Percentiles rank a stretch among this genome's conserved stretches.
phyloP scores from a whole-genome alignment of 2,113 vertebrate genomes.

The Triplophysa siluroides region DNA sequence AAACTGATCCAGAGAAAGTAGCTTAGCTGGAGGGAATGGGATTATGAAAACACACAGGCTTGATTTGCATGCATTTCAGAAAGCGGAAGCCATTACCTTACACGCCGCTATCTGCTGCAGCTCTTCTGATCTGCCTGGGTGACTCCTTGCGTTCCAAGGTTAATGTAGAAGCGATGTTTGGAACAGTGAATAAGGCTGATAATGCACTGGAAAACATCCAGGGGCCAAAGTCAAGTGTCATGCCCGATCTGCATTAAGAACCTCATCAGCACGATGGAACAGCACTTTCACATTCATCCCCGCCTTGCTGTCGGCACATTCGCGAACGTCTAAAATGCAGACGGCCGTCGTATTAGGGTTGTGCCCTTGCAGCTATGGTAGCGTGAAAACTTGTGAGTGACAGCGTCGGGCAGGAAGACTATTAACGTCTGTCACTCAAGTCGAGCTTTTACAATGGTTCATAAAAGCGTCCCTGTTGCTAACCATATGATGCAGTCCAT shows the following conservation, averaged over 20 bases:
- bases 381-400: neutral
- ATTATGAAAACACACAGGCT: constrained; percentile 24
- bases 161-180: constrained; percentile 65
- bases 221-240: constrained; percentile 53
- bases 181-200: constrained; percentile 64
- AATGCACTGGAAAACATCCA: constrained; percentile 63
- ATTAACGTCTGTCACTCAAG: constrained; percentile 18
- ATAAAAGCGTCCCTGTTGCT: neutral
- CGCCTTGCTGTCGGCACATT: constrained; percentile 37
- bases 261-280: constrained; percentile 68
- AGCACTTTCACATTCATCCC: constrained; percentile 66
- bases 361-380: neutral
- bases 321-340: neutral
- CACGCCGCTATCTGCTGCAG: constrained; percentile 25
- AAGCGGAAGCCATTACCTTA: constrained; percentile 25
- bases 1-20: neutral
- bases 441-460: neutral
- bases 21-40: constrained; percentile 7
- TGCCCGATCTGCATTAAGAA: constrained; percentile 65
- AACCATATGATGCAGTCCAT: neutral
- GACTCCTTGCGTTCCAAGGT: constrained; percentile 62
- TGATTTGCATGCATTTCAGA: constrained; percentile 26
- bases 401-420: neutral
- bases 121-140: constrained; percentile 19
- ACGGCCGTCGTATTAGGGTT: neutral